phyloP scores from a whole-genome alignment of 2,113 vertebrate species.

The Eclectus roratus region DNA sequence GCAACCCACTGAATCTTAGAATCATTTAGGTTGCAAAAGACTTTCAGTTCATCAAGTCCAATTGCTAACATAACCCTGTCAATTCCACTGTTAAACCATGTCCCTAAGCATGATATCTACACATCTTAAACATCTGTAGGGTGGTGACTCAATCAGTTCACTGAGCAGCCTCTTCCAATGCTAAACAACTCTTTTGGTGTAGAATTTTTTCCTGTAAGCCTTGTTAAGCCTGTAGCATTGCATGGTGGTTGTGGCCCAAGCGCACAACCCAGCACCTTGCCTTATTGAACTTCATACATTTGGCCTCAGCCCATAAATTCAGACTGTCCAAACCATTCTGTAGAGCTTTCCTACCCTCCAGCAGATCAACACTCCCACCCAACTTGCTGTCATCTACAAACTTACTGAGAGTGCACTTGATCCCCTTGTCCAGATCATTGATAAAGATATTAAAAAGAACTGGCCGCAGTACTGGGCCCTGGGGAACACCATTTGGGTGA shows the following conservation, averaged over 20 bases:
- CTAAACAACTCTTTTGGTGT: not conserved
- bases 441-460: not conserved
- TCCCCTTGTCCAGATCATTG: not conserved
- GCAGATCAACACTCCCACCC: not conserved
- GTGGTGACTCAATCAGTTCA: not conserved
- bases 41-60: not conserved
- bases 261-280: not conserved
- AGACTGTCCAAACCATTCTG: not conserved
- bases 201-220: not conserved
- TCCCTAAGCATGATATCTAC: not conserved
- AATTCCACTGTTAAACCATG: not conserved
- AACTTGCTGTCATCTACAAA: not conserved
- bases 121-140: not conserved
- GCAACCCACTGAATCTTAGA: not conserved
- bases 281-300: not conserved
- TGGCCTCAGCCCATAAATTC: not conserved
- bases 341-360: not conserved
- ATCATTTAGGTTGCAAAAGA: not conserved
- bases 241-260: not conserved
- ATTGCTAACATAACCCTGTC: not conserved
- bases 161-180: not conserved
- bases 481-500: not conserved
- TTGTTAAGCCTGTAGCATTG: not conserved
- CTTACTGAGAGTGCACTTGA: not conserved
- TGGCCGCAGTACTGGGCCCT: not conserved